Evolutionary conservation across 1,140 invertebrate genomes (phyloP).

Genomic region (Tetramorium simillimum): DNA sequence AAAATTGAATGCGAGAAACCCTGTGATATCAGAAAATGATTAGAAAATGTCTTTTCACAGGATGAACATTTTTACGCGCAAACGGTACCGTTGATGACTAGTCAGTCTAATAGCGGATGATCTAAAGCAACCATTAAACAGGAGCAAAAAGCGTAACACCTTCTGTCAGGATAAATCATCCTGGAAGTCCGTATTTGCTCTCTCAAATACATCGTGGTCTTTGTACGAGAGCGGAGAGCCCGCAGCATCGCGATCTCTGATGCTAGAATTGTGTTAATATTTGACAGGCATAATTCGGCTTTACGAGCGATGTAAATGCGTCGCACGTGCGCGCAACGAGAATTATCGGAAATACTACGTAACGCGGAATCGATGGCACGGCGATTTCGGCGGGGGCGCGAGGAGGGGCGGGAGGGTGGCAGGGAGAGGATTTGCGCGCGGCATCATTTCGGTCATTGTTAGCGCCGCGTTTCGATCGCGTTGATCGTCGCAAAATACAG

Average conservation of each 20-base stretch:
- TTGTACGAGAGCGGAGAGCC: constrained; percentile 19
- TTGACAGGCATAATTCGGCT: constrained; percentile 77
- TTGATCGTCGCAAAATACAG: constrained; percentile 54
- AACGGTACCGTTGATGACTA: background rate
- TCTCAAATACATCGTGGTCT: constrained; percentile 60
- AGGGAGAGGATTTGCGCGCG: constrained; percentile 45
- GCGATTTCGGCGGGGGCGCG: constrained; percentile 17
- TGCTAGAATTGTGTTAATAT: constrained; percentile 72
- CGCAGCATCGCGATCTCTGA: constrained; percentile 42
- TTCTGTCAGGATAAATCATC: constrained; percentile 11
- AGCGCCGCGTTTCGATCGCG: constrained; percentile 52
- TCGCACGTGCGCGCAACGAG: constrained; percentile 72
- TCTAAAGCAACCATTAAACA: background rate
- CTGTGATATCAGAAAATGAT: background rate
- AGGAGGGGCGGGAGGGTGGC: background rate
- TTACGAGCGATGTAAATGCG: constrained; percentile 75
- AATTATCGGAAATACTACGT: constrained; percentile 78
- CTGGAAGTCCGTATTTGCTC: constrained; percentile 54
- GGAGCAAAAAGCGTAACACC: background rate
- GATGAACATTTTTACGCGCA: background rate
- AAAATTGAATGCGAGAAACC: background rate
- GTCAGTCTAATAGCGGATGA: background rate
- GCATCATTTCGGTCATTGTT: constrained; percentile 70
- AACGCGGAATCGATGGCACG: constrained; percentile 72
- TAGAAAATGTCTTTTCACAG: no score